Base-by-base conservation (phyloP, 2,113 vertebrate species). In the Hyla sarda region DNA sequence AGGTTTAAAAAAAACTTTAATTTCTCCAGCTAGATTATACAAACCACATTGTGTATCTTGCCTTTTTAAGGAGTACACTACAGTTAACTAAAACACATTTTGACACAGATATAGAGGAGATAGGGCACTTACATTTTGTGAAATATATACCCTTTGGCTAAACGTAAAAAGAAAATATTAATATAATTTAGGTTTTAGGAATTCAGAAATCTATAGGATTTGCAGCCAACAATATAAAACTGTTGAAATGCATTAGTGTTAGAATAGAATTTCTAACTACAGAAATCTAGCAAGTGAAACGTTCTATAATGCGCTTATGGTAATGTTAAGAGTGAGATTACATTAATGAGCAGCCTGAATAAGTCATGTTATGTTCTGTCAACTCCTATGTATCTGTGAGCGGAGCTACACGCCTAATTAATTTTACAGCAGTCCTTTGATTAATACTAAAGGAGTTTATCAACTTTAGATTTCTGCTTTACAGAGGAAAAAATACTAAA, bases 381-480 rank as follows among this genome's bases (percentile, higher is more conserved):
- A 85, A 75, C 65, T 77, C 67, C 73, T 78, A 65, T 85, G 60
- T 85, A 78, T 78, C 47, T 45, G n/a, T 52, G 58, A 67, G 48
- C 78, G 62, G 58, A 62, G 45, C 83, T 67, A 67, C 83, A 85
- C 21, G 56, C 83, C 74, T 85, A 78, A 85, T 85, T 85, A 85
- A 85, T 78, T 85, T 78, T 85, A 85, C 74, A 85, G 74, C 83
- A 85, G 45, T 67, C 65, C 71, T 74, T 74, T 84, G 82, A 85
- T 78, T 85, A 75, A 85, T 85, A 77, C 67, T 85, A 65, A 85
- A 69, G 34, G 50, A 84, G 71, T 74, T 84, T 84, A 84, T 84
- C 30, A 75, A 74, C 25, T 74, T 84, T 58, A 75, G 41, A 60
- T 75, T 84, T 60, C 82, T 60, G 23, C 30, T 58, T 84, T 75